phyloP scores from a whole-genome alignment of 2,888 invertebrate genomes.

The Allygus modestus region DNA sequence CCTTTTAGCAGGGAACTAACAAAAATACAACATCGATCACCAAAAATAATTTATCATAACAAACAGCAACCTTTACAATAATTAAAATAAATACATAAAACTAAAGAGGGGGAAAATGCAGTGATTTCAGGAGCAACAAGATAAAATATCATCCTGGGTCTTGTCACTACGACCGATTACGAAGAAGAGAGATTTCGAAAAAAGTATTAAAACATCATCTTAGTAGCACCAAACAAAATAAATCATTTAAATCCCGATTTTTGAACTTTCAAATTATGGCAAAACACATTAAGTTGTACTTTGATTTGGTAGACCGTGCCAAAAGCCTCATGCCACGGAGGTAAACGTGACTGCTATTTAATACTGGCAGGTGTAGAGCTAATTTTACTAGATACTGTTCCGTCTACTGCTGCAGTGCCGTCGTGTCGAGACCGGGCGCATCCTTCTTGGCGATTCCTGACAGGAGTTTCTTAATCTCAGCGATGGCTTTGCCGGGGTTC shows the following conservation, averaged over 20 bases:
- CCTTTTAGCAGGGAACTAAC: too few relatives aligned
- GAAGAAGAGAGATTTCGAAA: neutral
- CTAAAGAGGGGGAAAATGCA: neutral
- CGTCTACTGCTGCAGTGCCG: constrained; percentile 75
- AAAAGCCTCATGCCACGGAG: neutral
- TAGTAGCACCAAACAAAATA: neutral
- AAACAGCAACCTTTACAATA: constrained; percentile 37
- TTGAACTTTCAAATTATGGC: constrained; percentile 33
- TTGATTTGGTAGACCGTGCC: constrained; percentile 9
- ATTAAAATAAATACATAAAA: constrained; percentile 22
- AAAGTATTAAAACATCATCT: neutral
- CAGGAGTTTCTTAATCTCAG: constrained; percentile 95
- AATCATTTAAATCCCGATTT: constrained; percentile 4
- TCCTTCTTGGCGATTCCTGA: constrained; percentile 90
- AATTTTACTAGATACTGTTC: neutral
- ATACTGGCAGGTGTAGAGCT: constrained; percentile 22
- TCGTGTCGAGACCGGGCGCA: constrained; percentile 84
- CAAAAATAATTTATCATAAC: constrained; percentile 40
- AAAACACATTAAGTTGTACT: constrained; percentile 6
- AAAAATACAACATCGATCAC: too few relatives aligned
- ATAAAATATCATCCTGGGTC: neutral
- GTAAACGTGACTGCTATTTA: neutral
- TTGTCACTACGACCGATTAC: neutral
- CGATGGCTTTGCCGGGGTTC: constrained; percentile 97
- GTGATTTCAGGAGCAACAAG: constrained; percentile 1